Evolutionary conservation across 2,113 vertebrate genomes (phyloP), one percentile per base, ranked within the genome.

Genomic region (Baryphthengus martii): DNA sequence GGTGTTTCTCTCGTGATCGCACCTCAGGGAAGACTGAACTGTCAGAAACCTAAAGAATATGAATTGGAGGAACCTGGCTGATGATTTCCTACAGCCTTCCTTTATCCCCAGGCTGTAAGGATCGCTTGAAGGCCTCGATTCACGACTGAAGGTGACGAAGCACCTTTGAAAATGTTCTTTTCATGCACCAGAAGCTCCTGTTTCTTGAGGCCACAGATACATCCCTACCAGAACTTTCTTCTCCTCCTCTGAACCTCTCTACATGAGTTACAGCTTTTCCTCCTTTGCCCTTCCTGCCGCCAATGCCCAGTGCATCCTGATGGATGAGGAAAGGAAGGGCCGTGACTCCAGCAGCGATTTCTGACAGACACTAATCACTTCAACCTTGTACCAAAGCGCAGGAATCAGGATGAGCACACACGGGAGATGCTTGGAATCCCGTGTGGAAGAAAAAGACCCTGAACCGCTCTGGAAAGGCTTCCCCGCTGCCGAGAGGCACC

Each of bases 81-180:
- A 59, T 0, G 3, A 6, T 6, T 17, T 42, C 31, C 66, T 7
- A 5, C 37, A 37, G 29, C 37, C 70, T 33, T 8, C 37, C 7
- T 10, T 10, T 4, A 28, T 5, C 29, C 26, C 7, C 2, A 12
- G 47, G 16, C 4, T 6, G 25, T 3, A 35, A 15, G 44, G n/a
- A 29, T 11, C 1, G 2, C 49, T 26, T 25, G 12, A 44, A 67
- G 1, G 3, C 44, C 35, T 17, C 25, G 6, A 53, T 4, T 17
- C 23, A 1, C 6, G 23, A 35, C 25, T 3, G 5, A 14, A 25
- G 28, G 37, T 0, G 1, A 49, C 0, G 0, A 40, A 65, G 17
- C 23, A 19, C 13, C 44, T 4, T 2, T 11, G 70, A 20, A 52
- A 67, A 82, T 1, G 4, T 23, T 8, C 4, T 9, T 40, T 25